Conservation (phyloP, 2,113 vertebrate genomes). For the Burhinus oedicnemus region DNA sequence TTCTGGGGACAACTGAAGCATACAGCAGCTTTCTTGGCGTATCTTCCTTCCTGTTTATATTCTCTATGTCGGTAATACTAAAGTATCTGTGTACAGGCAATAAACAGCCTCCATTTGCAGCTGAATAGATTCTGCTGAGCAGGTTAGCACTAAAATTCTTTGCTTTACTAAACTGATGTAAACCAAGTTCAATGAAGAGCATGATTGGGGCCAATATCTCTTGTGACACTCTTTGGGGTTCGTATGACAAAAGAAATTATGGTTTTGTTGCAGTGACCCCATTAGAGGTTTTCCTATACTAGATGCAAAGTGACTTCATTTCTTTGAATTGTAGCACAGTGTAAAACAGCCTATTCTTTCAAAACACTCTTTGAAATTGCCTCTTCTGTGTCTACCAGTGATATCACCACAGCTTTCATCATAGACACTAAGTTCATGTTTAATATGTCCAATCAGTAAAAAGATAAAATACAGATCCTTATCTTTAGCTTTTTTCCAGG, state of each 20-base stretch:
- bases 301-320: neutral
- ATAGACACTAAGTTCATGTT: neutral
- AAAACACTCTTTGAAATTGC: neutral
- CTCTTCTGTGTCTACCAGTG: neutral
- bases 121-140: neutral
- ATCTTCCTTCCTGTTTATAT: neutral
- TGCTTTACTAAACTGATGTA: neutral
- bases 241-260: neutral
- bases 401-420: neutral
- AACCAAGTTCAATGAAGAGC: neutral
- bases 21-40: neutral
- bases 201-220: neutral
- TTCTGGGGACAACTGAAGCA: neutral
- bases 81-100: neutral
- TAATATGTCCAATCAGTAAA: neutral
- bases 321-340: neutral
- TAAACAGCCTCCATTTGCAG: neutral
- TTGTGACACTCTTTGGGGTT: neutral
- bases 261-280: neutral
- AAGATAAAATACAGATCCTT: neutral
- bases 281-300: neutral
- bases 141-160: neutral
- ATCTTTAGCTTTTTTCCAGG: neutral
- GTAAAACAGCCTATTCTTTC: neutral
- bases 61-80: neutral